phyloP scores from a whole-genome alignment of 2,113 vertebrate genomes.

The Tringa solitaria region DNA sequence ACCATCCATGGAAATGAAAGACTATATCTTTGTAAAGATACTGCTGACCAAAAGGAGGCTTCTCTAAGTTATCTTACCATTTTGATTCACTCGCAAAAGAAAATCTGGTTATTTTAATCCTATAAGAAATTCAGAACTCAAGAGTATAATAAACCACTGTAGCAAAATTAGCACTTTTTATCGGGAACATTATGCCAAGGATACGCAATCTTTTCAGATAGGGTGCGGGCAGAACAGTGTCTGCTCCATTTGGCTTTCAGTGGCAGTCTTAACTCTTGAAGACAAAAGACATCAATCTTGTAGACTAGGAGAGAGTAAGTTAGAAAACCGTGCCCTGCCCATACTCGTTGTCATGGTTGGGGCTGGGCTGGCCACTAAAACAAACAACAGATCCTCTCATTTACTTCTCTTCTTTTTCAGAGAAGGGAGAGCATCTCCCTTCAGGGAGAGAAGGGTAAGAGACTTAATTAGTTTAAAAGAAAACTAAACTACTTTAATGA shows the following conservation, averaged over 20 bases:
- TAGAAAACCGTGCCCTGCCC: neutral
- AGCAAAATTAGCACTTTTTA: neutral
- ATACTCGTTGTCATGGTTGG: neutral
- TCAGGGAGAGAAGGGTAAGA: neutral
- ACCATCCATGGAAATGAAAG: neutral
- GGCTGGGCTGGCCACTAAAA: neutral
- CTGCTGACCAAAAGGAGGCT: neutral
- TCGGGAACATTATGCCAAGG: neutral
- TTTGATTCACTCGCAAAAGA: neutral
- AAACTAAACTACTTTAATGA: neutral
- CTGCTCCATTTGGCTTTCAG: neutral
- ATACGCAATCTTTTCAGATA: neutral
- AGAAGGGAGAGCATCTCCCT: neutral
- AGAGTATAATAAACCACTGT: neutral
- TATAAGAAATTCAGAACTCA: neutral
- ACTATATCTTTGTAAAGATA: neutral
- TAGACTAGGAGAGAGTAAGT: neutral
- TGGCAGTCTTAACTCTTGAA: neutral
- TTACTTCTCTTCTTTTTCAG: neutral
- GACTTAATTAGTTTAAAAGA: neutral
- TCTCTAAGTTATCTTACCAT: neutral
- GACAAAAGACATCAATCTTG: neutral
- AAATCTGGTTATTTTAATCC: neutral
- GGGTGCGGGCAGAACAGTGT: neutral
- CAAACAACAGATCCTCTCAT: neutral